Conservation (phyloP, 2,888 invertebrate genomes). For the Buathra laborator region DNA sequence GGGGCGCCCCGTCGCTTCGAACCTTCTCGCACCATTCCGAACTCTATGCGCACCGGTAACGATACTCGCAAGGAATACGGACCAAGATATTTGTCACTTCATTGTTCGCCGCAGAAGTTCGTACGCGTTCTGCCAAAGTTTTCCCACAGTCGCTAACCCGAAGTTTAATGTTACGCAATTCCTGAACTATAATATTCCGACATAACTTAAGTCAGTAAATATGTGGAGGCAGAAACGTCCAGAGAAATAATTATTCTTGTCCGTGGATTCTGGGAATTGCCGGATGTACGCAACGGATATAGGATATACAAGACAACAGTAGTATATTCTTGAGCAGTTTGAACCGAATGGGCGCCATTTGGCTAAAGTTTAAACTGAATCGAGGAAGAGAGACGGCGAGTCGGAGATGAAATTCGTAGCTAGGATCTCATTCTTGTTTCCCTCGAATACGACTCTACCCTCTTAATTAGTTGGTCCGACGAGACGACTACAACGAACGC, state of each 20-base stretch:
- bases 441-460: slow-evolving; percentile 61
- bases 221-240: slow-evolving; percentile 31
- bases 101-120: slow-evolving; percentile 79
- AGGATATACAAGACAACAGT: slow-evolving; percentile 45
- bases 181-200: slow-evolving; percentile 72
- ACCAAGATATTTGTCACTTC: slow-evolving; percentile 83
- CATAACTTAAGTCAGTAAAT: slow-evolving; percentile 28
- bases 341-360: slow-evolving; percentile 74
- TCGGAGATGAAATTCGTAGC: slow-evolving; percentile 39
- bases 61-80: slow-evolving; percentile 57
- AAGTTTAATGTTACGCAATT: slow-evolving; percentile 84
- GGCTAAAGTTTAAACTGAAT: slow-evolving; percentile 64
- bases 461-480: slow-evolving; percentile 71
- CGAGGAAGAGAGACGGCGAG: slow-evolving; percentile 38
- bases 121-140: slow-evolving; percentile 64
- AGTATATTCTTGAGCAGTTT: slow-evolving; percentile 72
- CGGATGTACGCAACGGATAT: slow-evolving; percentile 63
- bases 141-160: slow-evolving; percentile 64
- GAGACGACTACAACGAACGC: slow-evolving; percentile 63
- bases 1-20: slow-evolving; percentile 67
- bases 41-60: slow-evolving; percentile 18
- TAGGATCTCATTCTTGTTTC: slow-evolving; percentile 62
- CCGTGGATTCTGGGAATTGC: slow-evolving; percentile 57
- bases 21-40: slow-evolving; percentile 43
- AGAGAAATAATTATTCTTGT: slow-evolving; percentile 59